A percentile compares a stretch with the other conserved stretches of the same genome.
Evolutionary conservation across 2,113 vertebrate species (phyloP).

Genomic region (Chlorocebus sabaeus): DNA sequence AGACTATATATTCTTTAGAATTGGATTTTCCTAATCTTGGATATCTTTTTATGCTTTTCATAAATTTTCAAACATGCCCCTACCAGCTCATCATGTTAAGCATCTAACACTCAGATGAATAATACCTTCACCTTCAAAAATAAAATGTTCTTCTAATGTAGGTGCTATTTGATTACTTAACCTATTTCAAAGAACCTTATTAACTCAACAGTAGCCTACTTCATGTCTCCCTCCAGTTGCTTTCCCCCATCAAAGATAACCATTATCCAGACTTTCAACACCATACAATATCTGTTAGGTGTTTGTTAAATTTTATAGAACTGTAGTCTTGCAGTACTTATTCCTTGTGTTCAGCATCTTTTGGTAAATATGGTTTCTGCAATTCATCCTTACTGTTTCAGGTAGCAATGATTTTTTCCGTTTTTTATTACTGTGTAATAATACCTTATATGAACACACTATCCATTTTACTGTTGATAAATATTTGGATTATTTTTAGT

Average conservation of each 20-base stretch:
- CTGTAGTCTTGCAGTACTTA: neutral
- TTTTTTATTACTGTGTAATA: neutral
- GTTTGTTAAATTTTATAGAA: neutral
- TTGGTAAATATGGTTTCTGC: neutral
- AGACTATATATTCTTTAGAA: neutral
- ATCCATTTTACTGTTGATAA: neutral
- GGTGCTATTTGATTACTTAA: neutral
- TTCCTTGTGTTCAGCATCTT: neutral
- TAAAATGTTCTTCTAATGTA: neutral
- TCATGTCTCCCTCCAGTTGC: neutral
- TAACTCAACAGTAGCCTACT: neutral
- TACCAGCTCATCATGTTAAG: neutral
- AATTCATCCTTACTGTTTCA: neutral
- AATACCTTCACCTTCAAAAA: neutral
- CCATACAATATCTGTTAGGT: neutral
- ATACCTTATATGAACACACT: neutral
- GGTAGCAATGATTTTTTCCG: neutral
- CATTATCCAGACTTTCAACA: neutral
- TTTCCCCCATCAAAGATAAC: neutral
- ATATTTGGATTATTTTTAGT: neutral
- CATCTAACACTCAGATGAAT: neutral
- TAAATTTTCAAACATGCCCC: slow-evolving; percentile 20
- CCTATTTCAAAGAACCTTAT: neutral
- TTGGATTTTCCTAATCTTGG: neutral
- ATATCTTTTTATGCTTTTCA: slow-evolving; percentile 6